These are phyloP conservation scores for Pagrus major DNA, from an alignment of 2,113 vertebrate species.

Conservation along the genomic window DNA sequence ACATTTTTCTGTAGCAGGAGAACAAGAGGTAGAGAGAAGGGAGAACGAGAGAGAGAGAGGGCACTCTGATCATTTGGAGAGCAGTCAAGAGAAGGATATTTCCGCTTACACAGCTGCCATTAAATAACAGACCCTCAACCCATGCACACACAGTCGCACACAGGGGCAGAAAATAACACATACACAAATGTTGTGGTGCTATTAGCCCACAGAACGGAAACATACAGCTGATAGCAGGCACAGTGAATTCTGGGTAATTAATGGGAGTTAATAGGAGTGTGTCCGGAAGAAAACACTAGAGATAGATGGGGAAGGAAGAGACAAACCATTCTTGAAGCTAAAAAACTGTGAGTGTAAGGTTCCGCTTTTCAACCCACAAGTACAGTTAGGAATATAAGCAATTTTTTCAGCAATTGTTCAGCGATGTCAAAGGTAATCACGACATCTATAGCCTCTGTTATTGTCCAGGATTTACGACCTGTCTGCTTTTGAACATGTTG, in stretches of 20 bases:
- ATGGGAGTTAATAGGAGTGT: constrained; percentile 19
- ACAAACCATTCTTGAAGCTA: not conserved
- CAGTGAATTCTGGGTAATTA: constrained; percentile 57
- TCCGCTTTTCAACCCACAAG: constrained; percentile 32
- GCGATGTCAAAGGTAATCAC: no score
- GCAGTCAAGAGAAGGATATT: constrained; percentile 17
- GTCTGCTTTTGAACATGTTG: no score
- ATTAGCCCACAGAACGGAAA: constrained; percentile 51
- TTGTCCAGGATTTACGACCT: no score
- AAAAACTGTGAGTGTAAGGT: constrained; percentile 17
- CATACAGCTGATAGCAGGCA: constrained; percentile 27
- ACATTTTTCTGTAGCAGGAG: not conserved
- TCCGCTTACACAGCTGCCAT: constrained; percentile 56
- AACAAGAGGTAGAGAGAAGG: constrained; percentile 7
- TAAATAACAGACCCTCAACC: constrained; percentile 34
- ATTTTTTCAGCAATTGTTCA: no score
- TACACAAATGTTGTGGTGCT: constrained; percentile 24
- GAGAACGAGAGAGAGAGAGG: not conserved
- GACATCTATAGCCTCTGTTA: no score
- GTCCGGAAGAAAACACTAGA: constrained; percentile 6
- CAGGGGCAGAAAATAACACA: not conserved
- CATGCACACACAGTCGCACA: constrained; percentile 7
- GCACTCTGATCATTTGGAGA: not conserved
- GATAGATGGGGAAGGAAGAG: not conserved
- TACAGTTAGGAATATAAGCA: constrained; percentile 19